phyloP scores from a whole-genome alignment of 2,888 invertebrate genomes.

The Pantelozetes paolii region DNA sequence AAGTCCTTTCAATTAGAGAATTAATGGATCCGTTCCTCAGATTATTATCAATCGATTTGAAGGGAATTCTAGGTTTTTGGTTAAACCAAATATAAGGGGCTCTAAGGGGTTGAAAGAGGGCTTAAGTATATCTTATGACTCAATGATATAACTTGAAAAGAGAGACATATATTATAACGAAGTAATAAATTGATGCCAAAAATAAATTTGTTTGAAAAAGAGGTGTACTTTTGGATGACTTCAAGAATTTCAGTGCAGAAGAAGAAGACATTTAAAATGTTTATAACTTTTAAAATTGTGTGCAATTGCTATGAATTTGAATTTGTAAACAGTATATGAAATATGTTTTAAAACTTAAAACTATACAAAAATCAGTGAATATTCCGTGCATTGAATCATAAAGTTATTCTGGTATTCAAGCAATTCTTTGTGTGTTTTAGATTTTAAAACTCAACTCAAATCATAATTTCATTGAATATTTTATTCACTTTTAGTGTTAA shows the following conservation, averaged over 20 bases:
- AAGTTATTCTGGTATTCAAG: not conserved
- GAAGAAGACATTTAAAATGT: slow-evolving; percentile 5
- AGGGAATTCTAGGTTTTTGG: too few species aligned
- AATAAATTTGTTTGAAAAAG: slow-evolving; percentile 8
- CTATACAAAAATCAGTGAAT: not conserved
- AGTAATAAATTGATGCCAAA: slow-evolving; percentile 27
- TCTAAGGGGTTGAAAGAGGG: too few species aligned
- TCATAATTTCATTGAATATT: not conserved
- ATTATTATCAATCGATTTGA: too few species aligned
- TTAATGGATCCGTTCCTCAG: too few species aligned
- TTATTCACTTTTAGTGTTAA: not conserved
- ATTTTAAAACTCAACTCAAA: too few species aligned
- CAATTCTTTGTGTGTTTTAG: too few species aligned
- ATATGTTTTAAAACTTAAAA: too few species aligned
- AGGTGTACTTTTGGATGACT: slow-evolving; percentile 18
- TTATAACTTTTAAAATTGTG: not conserved
- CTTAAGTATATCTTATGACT: too few species aligned
- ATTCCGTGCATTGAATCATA: not conserved
- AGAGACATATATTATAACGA: too few species aligned
- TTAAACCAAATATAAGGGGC: too few species aligned
- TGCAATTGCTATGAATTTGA: not conserved
- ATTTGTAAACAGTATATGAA: not conserved
- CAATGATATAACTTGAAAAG: too few species aligned
- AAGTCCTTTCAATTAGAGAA: too few species aligned
- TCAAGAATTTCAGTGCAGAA: not conserved